These are phyloP conservation scores for Amphimallon solstitiale DNA, from an alignment of 2,888 invertebrate genomes.

Conservation along the genomic window DNA sequence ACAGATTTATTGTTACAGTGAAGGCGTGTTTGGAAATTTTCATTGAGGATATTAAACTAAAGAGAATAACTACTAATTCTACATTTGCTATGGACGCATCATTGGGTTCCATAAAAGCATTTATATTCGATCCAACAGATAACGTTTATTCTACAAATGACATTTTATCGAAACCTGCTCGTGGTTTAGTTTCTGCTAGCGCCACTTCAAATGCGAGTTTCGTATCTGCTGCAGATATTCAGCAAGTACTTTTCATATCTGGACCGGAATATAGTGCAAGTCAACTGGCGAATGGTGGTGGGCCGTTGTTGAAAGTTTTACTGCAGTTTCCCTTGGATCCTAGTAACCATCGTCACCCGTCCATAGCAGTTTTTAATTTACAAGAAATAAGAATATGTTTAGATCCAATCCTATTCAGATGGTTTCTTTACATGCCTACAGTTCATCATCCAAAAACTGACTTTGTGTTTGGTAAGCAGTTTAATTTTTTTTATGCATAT, in stretches of 20 bases:
- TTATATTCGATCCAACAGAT: constrained; percentile 63
- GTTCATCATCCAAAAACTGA: constrained; percentile 42
- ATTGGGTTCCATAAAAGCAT: constrained; percentile 64
- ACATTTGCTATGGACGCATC: constrained; percentile 61
- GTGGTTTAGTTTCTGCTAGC: background rate
- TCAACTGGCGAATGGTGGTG: constrained; percentile 44
- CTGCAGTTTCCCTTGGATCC: constrained; percentile 63
- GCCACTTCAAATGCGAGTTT: background rate
- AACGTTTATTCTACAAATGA: constrained; percentile 37
- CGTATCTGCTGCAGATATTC: constrained; percentile 53
- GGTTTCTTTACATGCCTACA: constrained; percentile 69
- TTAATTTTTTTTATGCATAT: too few relatives aligned
- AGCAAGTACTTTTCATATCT: constrained; percentile 68
- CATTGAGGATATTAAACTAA: constrained; percentile 66
- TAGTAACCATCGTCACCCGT: constrained; percentile 62
- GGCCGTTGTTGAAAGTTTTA: constrained; percentile 60
- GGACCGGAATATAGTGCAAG: constrained; percentile 63
- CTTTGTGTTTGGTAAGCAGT: constrained; percentile 35
- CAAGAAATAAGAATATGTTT: constrained; percentile 67
- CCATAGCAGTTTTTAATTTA: constrained; percentile 65
- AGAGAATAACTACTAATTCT: constrained; percentile 57
- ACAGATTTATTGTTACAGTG: constrained; percentile 60
- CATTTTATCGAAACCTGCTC: constrained; percentile 25
- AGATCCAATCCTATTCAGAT: constrained; percentile 73
- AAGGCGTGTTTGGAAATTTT: constrained; percentile 71